Conservation (phyloP, 2,797 vertebrate genomes). For the Danio kyathit region DNA sequence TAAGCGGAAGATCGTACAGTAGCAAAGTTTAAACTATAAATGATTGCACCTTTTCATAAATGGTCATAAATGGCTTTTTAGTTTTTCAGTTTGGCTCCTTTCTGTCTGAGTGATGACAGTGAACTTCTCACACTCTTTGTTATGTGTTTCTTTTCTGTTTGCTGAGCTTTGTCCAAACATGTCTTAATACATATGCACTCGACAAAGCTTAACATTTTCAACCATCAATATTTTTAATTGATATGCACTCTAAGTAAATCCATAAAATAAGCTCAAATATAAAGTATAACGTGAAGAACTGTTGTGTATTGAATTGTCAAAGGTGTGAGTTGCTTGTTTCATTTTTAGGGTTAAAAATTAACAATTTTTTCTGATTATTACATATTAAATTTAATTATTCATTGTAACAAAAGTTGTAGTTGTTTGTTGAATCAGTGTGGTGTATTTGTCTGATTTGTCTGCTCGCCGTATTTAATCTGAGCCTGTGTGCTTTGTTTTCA, state of each 20-base stretch:
- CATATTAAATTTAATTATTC: too few relatives aligned
- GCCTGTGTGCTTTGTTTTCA: too few relatives aligned
- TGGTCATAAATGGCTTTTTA: constrained; percentile 3
- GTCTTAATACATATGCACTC: not conserved
- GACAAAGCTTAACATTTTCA: not conserved
- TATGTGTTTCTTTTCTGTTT: not conserved
- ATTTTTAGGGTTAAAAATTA: too few relatives aligned
- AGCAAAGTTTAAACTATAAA: constrained; percentile 6
- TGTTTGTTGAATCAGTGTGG: too few relatives aligned
- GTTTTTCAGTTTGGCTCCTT: constrained; percentile 1
- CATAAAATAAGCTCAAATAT: not conserved
- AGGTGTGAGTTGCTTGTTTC: too few relatives aligned
- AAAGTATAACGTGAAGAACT: not conserved
- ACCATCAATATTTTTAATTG: not conserved
- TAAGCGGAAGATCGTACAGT: not conserved
- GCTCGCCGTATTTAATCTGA: too few relatives aligned
- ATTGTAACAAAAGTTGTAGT: too few relatives aligned
- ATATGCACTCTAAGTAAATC: not conserved
- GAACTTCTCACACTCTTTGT: not conserved
- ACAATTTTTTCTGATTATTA: too few relatives aligned
- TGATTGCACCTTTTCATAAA: not conserved
- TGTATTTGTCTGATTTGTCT: too few relatives aligned
- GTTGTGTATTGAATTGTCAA: not conserved
- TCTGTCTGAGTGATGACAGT: not conserved
- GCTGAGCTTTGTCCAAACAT: not conserved